Evolutionary conservation across 2,113 vertebrate genomes (phyloP).

Genomic region (Syngnathus typhle): DNA sequence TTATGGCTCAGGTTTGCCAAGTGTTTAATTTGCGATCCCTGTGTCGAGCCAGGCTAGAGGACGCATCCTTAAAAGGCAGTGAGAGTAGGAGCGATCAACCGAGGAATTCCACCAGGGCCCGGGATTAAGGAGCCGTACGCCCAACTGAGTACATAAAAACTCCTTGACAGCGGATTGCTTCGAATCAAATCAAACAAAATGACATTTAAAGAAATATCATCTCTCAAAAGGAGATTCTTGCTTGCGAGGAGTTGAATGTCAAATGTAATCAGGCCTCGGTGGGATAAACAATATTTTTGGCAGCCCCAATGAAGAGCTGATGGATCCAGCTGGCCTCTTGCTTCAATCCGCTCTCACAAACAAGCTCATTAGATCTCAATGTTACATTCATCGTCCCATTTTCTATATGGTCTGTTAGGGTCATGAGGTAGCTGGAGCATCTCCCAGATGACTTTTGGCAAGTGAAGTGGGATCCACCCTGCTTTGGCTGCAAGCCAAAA

Average conservation of each 20-base stretch:
- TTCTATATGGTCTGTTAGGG: neutral
- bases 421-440: neutral
- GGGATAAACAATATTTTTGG: slow-evolving; percentile 35
- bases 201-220: neutral
- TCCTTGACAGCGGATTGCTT: neutral
- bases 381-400: neutral
- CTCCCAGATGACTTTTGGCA: neutral
- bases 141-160: neutral
- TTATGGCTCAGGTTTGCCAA: slow-evolving; percentile 20
- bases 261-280: slow-evolving; percentile 21
- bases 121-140: slow-evolving; percentile 54
- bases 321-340: slow-evolving; percentile 37
- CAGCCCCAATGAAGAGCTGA: slow-evolving; percentile 35
- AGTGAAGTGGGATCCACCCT: neutral
- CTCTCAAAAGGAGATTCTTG: slow-evolving; percentile 1
- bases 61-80: slow-evolving; percentile 77
- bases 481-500: neutral
- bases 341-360: slow-evolving; percentile 30
- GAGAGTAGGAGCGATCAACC: slow-evolving; percentile 67
- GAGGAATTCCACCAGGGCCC: slow-evolving; percentile 63
- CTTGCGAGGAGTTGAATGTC: slow-evolving; percentile 6
- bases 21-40: slow-evolving; percentile 69
- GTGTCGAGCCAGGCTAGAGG: slow-evolving; percentile 52
- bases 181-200: neutral
- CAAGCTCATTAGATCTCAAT: slow-evolving; percentile 13